Evolutionary conservation across 2,113 vertebrate genomes (phyloP), one percentile per base, ranked within the genome.

Genomic region (Semnornis frantzii): DNA sequence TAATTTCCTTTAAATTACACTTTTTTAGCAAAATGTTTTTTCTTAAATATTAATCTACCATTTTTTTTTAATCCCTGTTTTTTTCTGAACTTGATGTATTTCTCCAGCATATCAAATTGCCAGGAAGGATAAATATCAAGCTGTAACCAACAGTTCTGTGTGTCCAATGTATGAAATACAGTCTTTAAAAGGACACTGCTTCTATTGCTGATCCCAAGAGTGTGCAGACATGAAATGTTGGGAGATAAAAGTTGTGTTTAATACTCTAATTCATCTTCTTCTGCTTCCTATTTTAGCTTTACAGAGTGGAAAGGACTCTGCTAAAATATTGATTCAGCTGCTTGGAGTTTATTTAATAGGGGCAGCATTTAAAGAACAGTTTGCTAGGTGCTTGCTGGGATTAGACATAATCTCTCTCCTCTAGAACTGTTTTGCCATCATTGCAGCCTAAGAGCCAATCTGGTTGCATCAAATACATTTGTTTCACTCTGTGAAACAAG

Each of bases 331-430:
- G 19, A 68, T 93, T 69, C 92, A 89, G 28, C 71, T 90, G 34
- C 73, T 93, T 87, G 46, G 64, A 91, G n/a, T 95, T 78, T 92
- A 65, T 91, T 96, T 92, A 93, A 74, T 71, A 84, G 42, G 75
- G 68, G 60, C 73, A 89, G 69, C 46, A 72, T 90, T 88, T 92
- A 85, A 31, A 79, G 82, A 93, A 83, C 3, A 6, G 65, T 86
- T 94, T 96, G 50, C 74, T 89, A 79, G 59, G 55, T 85, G 39
- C 34, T 92, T 88, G 42, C 71, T 95, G 72, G 70, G 90, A 91
- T 97, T 96, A 97, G 60, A 81, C 91, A 93, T 96, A 96, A 97
- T 97, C 91, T 92, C 19, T 94, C 59, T 91, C 86, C 83, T 89
- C 90, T 81, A 37, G 91, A 95, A 95, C 79, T 91, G 85, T 55